Conservation (phyloP, 1,140 invertebrate species). For the Rhopalosiphum maidis region DNA sequence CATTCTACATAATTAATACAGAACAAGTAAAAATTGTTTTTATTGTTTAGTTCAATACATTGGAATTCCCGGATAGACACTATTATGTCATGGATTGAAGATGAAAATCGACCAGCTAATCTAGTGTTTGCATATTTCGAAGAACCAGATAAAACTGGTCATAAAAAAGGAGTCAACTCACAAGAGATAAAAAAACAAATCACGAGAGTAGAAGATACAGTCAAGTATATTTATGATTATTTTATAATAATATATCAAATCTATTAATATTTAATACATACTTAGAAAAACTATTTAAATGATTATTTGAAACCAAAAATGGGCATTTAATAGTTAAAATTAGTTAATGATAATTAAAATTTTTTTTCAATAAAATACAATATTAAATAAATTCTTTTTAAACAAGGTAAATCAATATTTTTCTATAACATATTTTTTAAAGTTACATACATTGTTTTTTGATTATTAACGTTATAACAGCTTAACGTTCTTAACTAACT, state of each 20-base stretch:
- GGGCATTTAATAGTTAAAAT: not conserved
- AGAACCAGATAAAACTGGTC: slow-evolving; percentile 73
- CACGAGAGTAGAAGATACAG: slow-evolving; percentile 67
- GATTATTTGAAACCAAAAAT: not conserved
- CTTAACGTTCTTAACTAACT: not conserved
- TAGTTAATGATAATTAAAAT: not conserved
- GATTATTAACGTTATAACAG: not conserved
- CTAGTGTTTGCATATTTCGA: slow-evolving; percentile 77
- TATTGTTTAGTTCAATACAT: slow-evolving; percentile 61
- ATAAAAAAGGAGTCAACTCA: slow-evolving; percentile 66
- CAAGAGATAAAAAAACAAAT: slow-evolving; percentile 65
- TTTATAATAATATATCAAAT: not conserved
- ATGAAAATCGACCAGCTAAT: slow-evolving; percentile 68
- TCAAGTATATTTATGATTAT: slow-evolving; percentile 61
- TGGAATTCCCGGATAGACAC: slow-evolving; percentile 69
- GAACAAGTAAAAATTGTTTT: not conserved
- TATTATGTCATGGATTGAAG: slow-evolving; percentile 71
- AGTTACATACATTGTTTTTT: not conserved
- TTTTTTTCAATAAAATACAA: not conserved
- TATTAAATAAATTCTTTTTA: not conserved
- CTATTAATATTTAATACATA: not conserved
- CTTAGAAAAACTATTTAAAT: not conserved
- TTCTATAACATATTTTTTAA: not conserved
- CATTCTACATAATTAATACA: not conserved
- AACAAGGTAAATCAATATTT: not conserved